Evolutionary conservation across 2,113 vertebrate species (phyloP).

Genomic region (Ifrita kowaldi): DNA sequence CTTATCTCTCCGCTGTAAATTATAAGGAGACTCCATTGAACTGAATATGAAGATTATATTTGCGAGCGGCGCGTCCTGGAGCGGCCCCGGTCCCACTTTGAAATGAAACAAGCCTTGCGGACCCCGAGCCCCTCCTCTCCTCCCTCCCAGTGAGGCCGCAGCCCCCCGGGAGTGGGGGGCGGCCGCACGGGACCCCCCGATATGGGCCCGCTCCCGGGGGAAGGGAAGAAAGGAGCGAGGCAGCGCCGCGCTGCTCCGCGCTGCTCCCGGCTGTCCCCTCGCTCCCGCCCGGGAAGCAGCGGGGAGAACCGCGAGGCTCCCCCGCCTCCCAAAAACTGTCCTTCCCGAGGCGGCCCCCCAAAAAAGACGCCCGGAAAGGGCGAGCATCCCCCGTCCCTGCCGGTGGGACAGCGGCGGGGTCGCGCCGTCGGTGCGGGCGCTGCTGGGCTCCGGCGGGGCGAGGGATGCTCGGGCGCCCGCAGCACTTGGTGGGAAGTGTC

Average conservation of each 20-base stretch:
- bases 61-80: conserved; percentile 78
- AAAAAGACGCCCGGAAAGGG: neutral
- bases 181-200: neutral
- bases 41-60: conserved; percentile 88
- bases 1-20: conserved; percentile 94
- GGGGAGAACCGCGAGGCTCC: neutral
- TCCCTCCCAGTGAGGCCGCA: neutral
- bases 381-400: neutral
- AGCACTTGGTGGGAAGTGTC: neutral
- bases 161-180: neutral
- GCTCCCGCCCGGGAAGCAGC: neutral
- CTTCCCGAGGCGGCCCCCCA: neutral
- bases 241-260: neutral
- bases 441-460: neutral
- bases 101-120: conserved; percentile 75
- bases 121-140: neutral
- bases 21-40: conserved; percentile 93
- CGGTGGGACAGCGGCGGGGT: neutral
- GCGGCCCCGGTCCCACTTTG: conserved; percentile 84
- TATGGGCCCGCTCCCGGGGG: neutral
- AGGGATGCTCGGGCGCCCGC: neutral
- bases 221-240: neutral
- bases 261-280: neutral
- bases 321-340: neutral
- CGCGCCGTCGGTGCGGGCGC: neutral